Evolutionary conservation across 2,888 invertebrate genomes (phyloP).

Genomic region (Seladonia tumulorum): DNA sequence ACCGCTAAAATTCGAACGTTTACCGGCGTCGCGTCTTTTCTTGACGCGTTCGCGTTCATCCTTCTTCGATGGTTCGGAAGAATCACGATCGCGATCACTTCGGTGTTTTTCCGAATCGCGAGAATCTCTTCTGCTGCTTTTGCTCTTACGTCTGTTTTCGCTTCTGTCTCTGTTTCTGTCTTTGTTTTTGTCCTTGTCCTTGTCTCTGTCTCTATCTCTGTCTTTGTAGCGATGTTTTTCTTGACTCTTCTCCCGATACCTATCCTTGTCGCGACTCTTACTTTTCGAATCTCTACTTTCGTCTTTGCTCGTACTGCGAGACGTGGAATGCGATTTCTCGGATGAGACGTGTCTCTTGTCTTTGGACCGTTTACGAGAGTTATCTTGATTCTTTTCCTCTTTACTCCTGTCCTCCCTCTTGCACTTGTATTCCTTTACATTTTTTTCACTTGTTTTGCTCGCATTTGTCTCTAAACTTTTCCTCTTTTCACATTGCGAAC

Average conservation of each 20-base stretch:
- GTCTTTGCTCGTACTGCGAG: constrained; percentile 46
- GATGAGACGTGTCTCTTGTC: constrained; percentile 43
- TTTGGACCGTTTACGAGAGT: constrained; percentile 55
- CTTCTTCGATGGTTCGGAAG: constrained; percentile 73
- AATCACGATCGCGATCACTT: constrained; percentile 66
- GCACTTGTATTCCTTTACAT: constrained; percentile 30
- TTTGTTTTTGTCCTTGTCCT: constrained; percentile 28
- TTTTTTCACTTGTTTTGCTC: constrained; percentile 5
- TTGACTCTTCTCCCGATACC: constrained; percentile 36
- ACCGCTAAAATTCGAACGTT: constrained; percentile 74
- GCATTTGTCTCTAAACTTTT: constrained; percentile 31
- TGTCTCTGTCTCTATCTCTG: constrained; percentile 6
- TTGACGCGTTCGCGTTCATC: constrained; percentile 72
- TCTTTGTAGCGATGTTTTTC: constrained; percentile 34
- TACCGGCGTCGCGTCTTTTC: constrained; percentile 52
- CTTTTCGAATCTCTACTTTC: constrained; percentile 33
- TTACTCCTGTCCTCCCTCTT: constrained; percentile 41
- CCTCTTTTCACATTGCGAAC: neutral
- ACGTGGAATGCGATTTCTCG: constrained; percentile 48
- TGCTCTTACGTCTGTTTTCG: constrained; percentile 44
- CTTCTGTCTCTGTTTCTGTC: constrained; percentile 17
- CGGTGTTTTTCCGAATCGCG: constrained; percentile 73
- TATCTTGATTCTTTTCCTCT: constrained; percentile 56
- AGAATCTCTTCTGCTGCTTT: constrained; percentile 58
- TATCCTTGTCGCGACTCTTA: constrained; percentile 40